Base-by-base conservation (phyloP, 2,888 invertebrate species). In the Eupeodes latifasciatus region DNA sequence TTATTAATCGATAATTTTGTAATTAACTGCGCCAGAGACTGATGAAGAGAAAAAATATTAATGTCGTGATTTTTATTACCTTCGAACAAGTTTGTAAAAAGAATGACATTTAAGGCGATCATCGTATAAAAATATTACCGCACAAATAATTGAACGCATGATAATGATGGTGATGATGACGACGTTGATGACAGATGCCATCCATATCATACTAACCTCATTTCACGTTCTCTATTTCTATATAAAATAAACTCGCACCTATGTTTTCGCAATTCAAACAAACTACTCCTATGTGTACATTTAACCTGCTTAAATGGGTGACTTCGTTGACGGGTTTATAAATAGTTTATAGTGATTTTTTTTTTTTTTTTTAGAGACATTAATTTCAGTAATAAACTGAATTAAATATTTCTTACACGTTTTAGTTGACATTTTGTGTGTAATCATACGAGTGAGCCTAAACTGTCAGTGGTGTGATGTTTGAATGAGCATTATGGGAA, bases 351-450 rank as follows among this genome's bases (percentile, higher is more conserved):
- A 40, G 40, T 62, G 40, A 44, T 62, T 44, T 44, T 62, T 61
- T n/a, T 51, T 62, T 61, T n/a, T 51, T 49, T 27, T 27, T 19
- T 19, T 0, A 19, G 19, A 27, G 59, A 77, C 76, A 76, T 81
- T 72, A 77, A 81, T 72, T 81, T 51, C 27, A 72, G 77, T 49
- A 77, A 85, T 81, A 77, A 85, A 81, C 66, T 36, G 67, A 86
- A 82, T 86, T 82, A 74, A 82, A 69, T 81, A 86, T 86, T 61
- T 74, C 61, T 74, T 57, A 69, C 74, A 74, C 74, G 67, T 67
- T 27, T 27, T 51, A 51, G 82, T 62, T 85, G 78, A 69, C 74
- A 77, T 77, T 77, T 67, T 59, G 59, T 77, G 64, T 55, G 27
- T 51, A 34, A 36, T 44, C n/a, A 0, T 5, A 27, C n/a, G 2